phyloP scores from a whole-genome alignment of 2,113 vertebrate genomes.

The Aldabrachelys gigantea region DNA sequence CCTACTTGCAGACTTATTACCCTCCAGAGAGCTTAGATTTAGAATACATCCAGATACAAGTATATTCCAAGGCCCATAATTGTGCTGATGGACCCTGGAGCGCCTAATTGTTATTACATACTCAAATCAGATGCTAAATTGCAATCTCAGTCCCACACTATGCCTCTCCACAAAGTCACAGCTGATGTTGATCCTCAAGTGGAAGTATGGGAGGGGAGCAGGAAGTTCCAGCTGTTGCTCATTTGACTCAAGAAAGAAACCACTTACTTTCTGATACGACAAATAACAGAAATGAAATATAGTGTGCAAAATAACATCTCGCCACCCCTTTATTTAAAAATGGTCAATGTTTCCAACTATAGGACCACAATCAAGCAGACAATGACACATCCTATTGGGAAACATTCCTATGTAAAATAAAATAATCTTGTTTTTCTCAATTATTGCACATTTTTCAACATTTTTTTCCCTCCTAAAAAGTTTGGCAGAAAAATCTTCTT shows the following conservation, averaged over 20 bases:
- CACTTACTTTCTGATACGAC: constrained; percentile 18
- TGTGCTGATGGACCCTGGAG: constrained; percentile 44
- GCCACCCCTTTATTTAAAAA: constrained; percentile 22
- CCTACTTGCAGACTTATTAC: constrained; percentile 47
- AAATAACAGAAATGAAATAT: constrained; percentile 32
- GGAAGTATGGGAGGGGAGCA: constrained; percentile 38
- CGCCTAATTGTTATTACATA: constrained; percentile 55
- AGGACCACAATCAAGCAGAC: background rate
- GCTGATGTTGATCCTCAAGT: constrained; percentile 45
- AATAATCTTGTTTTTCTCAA: background rate
- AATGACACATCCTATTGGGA: constrained; percentile 25
- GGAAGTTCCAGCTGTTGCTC: constrained; percentile 53
- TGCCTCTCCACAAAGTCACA: constrained; percentile 48
- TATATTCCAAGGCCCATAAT: constrained; percentile 25
- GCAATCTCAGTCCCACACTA: background rate
- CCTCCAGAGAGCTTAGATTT: constrained; percentile 25
- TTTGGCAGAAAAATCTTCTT: constrained; percentile 46
- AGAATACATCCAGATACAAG: constrained; percentile 47
- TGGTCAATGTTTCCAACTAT: constrained; percentile 5
- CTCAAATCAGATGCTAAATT: constrained; percentile 52
- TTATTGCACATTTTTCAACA: constrained; percentile 38
- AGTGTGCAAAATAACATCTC: constrained; percentile 25
- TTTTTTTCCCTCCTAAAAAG: constrained; percentile 49
- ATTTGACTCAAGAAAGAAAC: constrained; percentile 36
- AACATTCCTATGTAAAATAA: constrained; percentile 25